Evolutionary conservation across 1,140 invertebrate genomes (phyloP), one percentile per base, ranked within the genome.

Genomic region (Anthonomus grandis): DNA sequence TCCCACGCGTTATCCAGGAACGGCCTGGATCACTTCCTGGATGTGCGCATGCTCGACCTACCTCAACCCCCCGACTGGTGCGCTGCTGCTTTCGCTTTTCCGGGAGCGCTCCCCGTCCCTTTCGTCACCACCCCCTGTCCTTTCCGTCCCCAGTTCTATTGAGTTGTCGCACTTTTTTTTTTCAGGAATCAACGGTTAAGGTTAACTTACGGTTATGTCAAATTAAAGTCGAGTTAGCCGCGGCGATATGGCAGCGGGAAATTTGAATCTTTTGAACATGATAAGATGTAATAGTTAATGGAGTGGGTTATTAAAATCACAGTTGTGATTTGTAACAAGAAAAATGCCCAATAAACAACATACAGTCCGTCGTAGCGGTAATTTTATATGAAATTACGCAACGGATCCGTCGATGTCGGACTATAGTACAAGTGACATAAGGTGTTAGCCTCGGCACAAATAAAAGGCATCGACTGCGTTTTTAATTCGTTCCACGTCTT

Each of bases 11-110:
- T n/a, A n/a, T n/a, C n/a, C n/a, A n/a, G n/a, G n/a, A n/a, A n/a
- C n/a, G n/a, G n/a, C n/a, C n/a, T n/a, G n/a, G n/a, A n/a, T n/a
- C n/a, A n/a, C n/a, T 49, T 52, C 46, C 21, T 24, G 25, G 36
- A 21, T 58, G 42, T 57, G 55, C 53, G 60, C 60, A 53, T 57
- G 57, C 57, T 53, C 60, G 54, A 59, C 63, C 63, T 65, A 65
- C 63, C 63, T 65, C 63, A 65, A 65, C 60, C 41, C 60, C 54
- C 49, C 63, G 63, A 65, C 63, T 61, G 60, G 62, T 65, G 60
- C 57, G 62, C 58, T 57, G 47, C 42, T 47, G 42, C 44, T 36
- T 17, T 51, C 12, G 25, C 6, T 56, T 54, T 59, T 50, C 44
- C 57, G 57, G 49, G 57, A 50, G 38, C 27, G 22, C 31, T 47